These are phyloP conservation scores for Berghia stephanieae DNA, from an alignment of 1,140 invertebrate species.

Conservation along the genomic window DNA sequence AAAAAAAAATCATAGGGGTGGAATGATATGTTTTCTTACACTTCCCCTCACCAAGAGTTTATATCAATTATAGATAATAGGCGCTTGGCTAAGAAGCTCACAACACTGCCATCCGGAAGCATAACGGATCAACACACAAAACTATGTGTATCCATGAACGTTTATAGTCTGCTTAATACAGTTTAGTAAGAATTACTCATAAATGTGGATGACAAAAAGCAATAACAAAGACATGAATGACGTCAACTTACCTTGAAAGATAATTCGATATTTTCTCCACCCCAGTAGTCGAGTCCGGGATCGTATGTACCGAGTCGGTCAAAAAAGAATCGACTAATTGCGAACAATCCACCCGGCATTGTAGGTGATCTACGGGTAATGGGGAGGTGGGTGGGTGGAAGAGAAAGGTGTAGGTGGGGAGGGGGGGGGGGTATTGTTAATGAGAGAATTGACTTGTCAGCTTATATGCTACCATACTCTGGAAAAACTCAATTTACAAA, in stretches of 20 bases:
- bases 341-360: slow-evolving; percentile 83
- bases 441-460: neutral
- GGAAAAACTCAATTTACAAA: too few relatives aligned
- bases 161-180: too few relatives aligned
- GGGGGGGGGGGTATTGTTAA: neutral
- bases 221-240: neutral
- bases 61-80: too few relatives aligned
- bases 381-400: neutral
- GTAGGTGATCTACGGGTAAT: slow-evolving; percentile 79
- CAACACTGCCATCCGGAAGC: too few relatives aligned
- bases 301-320: slow-evolving; percentile 77
- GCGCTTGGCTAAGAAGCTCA: too few relatives aligned
- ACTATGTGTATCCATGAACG: too few relatives aligned
- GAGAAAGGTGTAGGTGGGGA: neutral
- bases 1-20: too few relatives aligned
- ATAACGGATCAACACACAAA: too few relatives aligned
- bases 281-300: slow-evolving; percentile 79
- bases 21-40: too few relatives aligned
- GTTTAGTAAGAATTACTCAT: too few relatives aligned
- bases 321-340: slow-evolving; percentile 90
- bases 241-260: slow-evolving; percentile 82
- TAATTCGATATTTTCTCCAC: slow-evolving; percentile 97
- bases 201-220: neutral
- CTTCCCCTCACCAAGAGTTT: too few relatives aligned
- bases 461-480: neutral